phyloP scores from a whole-genome alignment of 2,797 vertebrate species.

The Thaleichthys pacificus region DNA sequence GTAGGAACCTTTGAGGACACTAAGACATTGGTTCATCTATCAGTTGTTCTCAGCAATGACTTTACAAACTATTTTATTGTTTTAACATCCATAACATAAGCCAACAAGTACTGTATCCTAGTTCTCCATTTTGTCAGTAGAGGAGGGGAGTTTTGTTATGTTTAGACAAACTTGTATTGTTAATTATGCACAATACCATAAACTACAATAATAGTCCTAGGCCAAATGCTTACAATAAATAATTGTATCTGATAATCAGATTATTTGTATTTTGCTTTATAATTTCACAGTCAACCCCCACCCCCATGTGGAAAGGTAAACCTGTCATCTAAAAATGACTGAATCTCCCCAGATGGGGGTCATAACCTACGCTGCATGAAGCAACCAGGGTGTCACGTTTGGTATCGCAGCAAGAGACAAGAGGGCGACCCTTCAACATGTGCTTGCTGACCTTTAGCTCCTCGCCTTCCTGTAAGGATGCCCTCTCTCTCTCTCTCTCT shows the following conservation, averaged over 20 bases:
- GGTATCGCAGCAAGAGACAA: slow-evolving; percentile 30
- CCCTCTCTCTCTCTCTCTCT: slow-evolving; percentile 49
- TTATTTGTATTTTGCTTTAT: not conserved
- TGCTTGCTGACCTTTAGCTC: slow-evolving; percentile 72
- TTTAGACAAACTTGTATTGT: not conserved
- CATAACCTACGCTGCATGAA: slow-evolving; percentile 49
- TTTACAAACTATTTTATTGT: too few relatives aligned
- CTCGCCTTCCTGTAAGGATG: slow-evolving; percentile 65
- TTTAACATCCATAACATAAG: too few relatives aligned
- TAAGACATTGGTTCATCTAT: not conserved
- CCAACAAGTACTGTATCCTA: too few relatives aligned
- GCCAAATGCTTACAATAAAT: not conserved
- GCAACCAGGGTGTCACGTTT: slow-evolving; percentile 59
- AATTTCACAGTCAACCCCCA: not conserved
- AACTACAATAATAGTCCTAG: not conserved
- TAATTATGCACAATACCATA: not conserved
- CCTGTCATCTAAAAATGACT: slow-evolving; percentile 60
- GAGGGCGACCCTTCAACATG: slow-evolving; percentile 73
- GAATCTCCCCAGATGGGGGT: slow-evolving; percentile 53
- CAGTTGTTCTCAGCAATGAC: not conserved
- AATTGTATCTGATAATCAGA: not conserved
- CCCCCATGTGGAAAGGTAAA: slow-evolving; percentile 63
- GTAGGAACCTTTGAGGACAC: not conserved
- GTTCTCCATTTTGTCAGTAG: too few relatives aligned
- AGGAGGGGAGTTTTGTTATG: too few relatives aligned